Evolutionary conservation across 2,113 vertebrate genomes (phyloP).

Genomic region (Catharus bicknelli): DNA sequence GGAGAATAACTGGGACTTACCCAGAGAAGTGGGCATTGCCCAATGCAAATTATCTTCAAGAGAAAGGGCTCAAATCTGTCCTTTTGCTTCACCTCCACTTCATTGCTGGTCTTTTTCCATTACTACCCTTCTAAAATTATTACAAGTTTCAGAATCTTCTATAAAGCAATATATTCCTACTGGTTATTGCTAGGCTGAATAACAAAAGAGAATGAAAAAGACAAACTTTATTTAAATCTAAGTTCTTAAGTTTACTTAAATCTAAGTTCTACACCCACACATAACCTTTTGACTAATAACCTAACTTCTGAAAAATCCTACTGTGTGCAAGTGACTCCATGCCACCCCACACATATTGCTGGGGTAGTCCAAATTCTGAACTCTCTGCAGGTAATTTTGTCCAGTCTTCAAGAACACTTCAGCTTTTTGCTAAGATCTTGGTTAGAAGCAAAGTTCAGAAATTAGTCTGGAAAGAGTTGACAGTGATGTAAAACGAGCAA

Average conservation of each 20-base stretch:
- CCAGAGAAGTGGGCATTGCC: background rate
- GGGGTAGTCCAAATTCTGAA: background rate
- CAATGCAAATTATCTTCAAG: background rate
- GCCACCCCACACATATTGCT: background rate
- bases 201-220: background rate
- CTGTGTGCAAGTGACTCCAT: background rate
- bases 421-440: background rate
- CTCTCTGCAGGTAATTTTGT: background rate
- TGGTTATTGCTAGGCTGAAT: background rate
- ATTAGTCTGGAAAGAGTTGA: background rate
- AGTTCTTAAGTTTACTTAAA: background rate
- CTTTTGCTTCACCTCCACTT: background rate
- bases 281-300: conserved; percentile 36
- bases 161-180: background rate
- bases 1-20: background rate
- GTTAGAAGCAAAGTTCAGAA: background rate
- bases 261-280: conserved; percentile 1
- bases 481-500: background rate
- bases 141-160: background rate
- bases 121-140: background rate
- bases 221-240: background rate
- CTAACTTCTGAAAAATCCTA: conserved; percentile 32
- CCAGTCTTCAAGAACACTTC: background rate
- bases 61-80: background rate
- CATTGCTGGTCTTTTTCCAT: background rate